Conservation (phyloP, 2,797 vertebrate species). For the Malacoraja senta region DNA sequence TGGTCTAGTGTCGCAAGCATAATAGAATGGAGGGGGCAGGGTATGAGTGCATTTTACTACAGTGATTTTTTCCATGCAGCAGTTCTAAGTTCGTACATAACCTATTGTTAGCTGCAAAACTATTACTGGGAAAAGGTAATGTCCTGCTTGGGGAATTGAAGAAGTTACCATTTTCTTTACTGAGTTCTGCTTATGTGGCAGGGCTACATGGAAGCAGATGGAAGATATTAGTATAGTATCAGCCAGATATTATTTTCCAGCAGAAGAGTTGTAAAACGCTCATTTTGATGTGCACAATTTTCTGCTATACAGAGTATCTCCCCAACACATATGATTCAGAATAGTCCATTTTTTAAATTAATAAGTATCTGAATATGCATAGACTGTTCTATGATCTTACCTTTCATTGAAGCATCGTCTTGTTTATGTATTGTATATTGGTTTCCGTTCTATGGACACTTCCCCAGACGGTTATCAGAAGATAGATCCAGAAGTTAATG, state of each 20-base stretch:
- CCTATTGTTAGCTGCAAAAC: neutral
- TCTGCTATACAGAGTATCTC: neutral
- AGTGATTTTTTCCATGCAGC: neutral
- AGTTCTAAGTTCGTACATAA: neutral
- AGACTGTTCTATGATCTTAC: neutral
- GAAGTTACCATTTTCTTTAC: neutral
- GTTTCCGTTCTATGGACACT: neutral
- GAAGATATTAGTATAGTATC: neutral
- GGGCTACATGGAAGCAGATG: neutral
- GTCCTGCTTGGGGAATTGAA: neutral
- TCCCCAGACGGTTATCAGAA: neutral
- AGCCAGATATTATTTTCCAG: neutral
- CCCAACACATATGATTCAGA: neutral
- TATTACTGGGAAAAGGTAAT: neutral
- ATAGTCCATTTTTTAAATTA: neutral
- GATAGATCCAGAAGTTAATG: neutral
- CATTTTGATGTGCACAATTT: neutral
- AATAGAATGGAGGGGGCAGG: neutral
- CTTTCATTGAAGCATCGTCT: neutral
- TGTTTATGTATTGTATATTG: neutral
- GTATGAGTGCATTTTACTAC: neutral
- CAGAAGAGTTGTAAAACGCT: neutral
- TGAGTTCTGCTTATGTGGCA: neutral
- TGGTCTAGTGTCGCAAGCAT: neutral
- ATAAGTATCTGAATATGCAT: neutral